These are phyloP conservation scores for Bembecia ichneumoniformis DNA, from an alignment of 2,888 invertebrate genomes.

Conservation along the genomic window DNA sequence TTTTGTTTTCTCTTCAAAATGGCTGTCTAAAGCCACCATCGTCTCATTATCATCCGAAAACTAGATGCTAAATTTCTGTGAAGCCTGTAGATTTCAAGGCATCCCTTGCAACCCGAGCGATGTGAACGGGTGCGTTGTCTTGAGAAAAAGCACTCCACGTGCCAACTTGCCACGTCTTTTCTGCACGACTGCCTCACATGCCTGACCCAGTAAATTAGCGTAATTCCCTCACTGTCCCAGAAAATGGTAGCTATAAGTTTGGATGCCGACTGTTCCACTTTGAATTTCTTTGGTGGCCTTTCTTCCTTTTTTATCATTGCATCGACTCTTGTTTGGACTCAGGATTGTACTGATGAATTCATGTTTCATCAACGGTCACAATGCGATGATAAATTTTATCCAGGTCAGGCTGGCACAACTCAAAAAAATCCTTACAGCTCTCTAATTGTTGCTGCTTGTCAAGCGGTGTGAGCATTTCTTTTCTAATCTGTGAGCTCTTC, in stretches of 20 bases:
- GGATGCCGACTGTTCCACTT: conserved; percentile 5
- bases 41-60: too few relatives aligned
- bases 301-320: conserved; percentile 3
- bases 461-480: conserved; percentile 4
- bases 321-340: too few relatives aligned
- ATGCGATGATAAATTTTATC: too few relatives aligned
- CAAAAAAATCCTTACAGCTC: too few relatives aligned
- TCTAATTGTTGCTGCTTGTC: conserved; percentile 3
- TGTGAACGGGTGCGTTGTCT: conserved; percentile 1
- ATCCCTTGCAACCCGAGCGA: too few relatives aligned
- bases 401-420: too few relatives aligned
- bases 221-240: conserved; percentile 1
- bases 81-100: neutral
- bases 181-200: neutral
- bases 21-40: too few relatives aligned
- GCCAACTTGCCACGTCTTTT: neutral
- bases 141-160: neutral
- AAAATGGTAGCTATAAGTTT: too few relatives aligned
- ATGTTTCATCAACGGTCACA: too few relatives aligned
- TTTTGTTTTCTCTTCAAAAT: too few relatives aligned
- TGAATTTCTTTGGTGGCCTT: conserved; percentile 6
- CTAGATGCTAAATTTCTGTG: neutral
- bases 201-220: neutral
- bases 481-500: neutral
- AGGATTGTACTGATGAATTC: too few relatives aligned